Evolutionary conservation across 2,113 vertebrate species (phyloP), one percentile per base, ranked within the genome.

Genomic region (Onychorhynchus coronatus): DNA sequence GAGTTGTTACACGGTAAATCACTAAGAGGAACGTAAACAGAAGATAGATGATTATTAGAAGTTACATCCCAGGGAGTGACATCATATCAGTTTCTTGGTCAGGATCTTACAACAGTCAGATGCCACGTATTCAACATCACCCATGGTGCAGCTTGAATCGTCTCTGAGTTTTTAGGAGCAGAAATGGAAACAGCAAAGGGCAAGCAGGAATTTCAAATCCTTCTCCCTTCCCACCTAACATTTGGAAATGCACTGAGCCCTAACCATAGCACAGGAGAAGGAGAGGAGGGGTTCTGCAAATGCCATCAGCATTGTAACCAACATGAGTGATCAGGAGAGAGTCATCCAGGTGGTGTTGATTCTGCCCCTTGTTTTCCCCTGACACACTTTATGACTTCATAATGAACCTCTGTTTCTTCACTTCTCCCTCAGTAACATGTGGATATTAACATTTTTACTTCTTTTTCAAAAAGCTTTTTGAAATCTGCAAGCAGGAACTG

Each of bases 1-100:
- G 76, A 95, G 72, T 12, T 93, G 50, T 63, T 75, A 15, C 30
- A 28, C 71, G 21, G 44, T 91, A 93, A 94, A 94, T 93, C 94
- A 81, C 73, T 15, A 23, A 78, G 31, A 95, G 46, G 35, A 11
- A 87, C 50, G 55, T 55, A 93, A 97, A 80, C 17, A 83, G 73
- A 75, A 95, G 52, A 80, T 55, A 62, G 2, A 66, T 28, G 82
- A 75, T 67, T 59, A 42, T 21, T 75, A 59, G 71, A 74, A 94
- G 94, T 85, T 44, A 61, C 70, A 89, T 80, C 77, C 85, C 16
- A 72, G 59, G 11, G 2, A 95, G 79, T 52, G 55, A 59, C 37
- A 58, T 35, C 41, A 68, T 76, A 67, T 68, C 68, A 73, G 2
- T 93, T 93, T 65, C 49, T 84, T 5, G 6, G 58, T 65, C 58